A percentile compares a stretch with the other conserved stretches of the same genome.
Conservation (phyloP, 2,113 vertebrate genomes). For the Phrynocephalus versicolor region DNA sequence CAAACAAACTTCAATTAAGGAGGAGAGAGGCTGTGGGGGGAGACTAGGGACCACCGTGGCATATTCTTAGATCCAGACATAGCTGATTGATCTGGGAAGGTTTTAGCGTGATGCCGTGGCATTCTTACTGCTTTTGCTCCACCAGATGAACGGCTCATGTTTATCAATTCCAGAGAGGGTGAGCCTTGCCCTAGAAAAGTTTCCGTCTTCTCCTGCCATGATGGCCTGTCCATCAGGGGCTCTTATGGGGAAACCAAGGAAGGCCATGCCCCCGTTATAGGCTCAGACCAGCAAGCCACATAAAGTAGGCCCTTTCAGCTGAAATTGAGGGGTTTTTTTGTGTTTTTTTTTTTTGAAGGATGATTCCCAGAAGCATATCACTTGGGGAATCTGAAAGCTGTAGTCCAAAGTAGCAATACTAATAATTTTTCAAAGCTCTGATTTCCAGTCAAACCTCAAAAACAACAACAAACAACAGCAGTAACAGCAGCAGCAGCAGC, state of each 20-base stretch:
- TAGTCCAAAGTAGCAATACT: too few relatives aligned
- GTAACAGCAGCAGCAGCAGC: too few relatives aligned
- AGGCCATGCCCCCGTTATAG: neutral
- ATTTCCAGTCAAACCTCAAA: too few relatives aligned
- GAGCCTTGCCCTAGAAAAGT: neutral
- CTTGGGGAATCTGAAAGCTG: too few relatives aligned
- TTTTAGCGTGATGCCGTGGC: neutral
- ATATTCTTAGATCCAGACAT: neutral
- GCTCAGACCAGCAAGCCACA: too few relatives aligned
- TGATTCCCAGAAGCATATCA: too few relatives aligned
- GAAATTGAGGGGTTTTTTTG: too few relatives aligned
- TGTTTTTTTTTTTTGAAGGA: too few relatives aligned
- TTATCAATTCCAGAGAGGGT: neutral
- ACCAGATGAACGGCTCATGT: neutral
- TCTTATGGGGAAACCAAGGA: neutral
- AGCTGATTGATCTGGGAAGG: conserved; percentile 32
- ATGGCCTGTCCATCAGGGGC: neutral
- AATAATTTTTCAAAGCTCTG: too few relatives aligned
- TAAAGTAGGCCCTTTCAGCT: neutral
- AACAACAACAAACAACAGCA: too few relatives aligned
- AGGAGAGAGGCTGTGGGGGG: conserved; percentile 15
- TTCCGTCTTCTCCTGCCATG: neutral
- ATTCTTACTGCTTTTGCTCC: neutral
- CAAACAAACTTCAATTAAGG: conserved; percentile 71
- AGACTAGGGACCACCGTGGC: conserved; percentile 1